phyloP scores from a whole-genome alignment of 1,140 invertebrate genomes.

The Drosophila sucinea region DNA sequence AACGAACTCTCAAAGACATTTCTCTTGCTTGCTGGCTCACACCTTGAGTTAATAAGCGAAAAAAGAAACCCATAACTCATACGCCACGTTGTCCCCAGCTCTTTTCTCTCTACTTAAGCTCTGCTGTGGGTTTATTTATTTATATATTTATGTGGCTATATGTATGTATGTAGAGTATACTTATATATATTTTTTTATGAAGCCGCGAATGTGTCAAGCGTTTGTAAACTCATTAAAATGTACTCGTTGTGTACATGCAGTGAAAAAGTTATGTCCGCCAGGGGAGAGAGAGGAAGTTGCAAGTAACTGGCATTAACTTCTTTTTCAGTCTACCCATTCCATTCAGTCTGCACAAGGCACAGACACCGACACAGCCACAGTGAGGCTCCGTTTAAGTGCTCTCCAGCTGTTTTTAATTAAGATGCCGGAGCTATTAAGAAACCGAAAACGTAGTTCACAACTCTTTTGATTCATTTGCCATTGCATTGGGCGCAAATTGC shows the following conservation, averaged over 20 bases:
- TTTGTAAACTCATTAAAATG: slow-evolving; percentile 81
- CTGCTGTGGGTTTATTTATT: slow-evolving; percentile 23
- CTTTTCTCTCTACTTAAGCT: slow-evolving; percentile 39
- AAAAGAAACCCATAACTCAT: slow-evolving; percentile 65
- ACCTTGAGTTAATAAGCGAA: slow-evolving; percentile 41
- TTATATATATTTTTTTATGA: slow-evolving; percentile 50
- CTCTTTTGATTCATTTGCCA: slow-evolving; percentile 56
- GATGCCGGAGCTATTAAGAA: slow-evolving; percentile 18
- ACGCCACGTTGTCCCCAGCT: slow-evolving; percentile 43
- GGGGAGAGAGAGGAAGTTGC: slow-evolving; percentile 15
- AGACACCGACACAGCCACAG: slow-evolving; percentile 2
- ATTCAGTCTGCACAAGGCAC: neutral
- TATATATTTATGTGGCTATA: slow-evolving; percentile 47
- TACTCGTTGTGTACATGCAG: slow-evolving; percentile 54
- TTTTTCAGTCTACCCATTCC: neutral
- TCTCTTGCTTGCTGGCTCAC: neutral
- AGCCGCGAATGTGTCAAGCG: slow-evolving; percentile 75
- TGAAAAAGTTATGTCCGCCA: slow-evolving; percentile 60
- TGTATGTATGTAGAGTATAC: slow-evolving; percentile 8
- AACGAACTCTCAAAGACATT: slow-evolving; percentile 33
- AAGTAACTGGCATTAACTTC: slow-evolving; percentile 44
- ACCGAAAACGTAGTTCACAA: slow-evolving; percentile 43
- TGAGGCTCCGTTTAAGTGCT: slow-evolving; percentile 17
- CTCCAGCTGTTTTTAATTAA: slow-evolving; percentile 55
- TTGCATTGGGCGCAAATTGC: slow-evolving; percentile 44